Percentiles rank a stretch among this genome's conserved stretches.
Conservation (phyloP, 2,888 invertebrate species). For the Drosophila tripunctata region DNA sequence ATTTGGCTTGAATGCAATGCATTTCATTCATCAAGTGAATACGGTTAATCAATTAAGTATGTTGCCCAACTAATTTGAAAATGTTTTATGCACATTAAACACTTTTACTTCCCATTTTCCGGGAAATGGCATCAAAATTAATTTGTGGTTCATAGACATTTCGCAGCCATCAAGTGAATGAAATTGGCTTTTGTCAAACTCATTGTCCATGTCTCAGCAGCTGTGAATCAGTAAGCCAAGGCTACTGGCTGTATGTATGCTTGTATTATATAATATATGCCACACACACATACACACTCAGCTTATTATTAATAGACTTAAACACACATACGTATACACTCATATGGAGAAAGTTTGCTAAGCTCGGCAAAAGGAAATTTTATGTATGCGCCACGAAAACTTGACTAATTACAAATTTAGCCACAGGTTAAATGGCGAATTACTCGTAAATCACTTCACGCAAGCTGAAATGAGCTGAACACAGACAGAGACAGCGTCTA, state of each 20-base stretch:
- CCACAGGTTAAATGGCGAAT: constrained; percentile 76
- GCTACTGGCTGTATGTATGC: constrained; percentile 12
- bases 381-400: constrained; percentile 62
- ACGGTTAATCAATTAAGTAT: constrained; percentile 1
- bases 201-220: constrained; percentile 7
- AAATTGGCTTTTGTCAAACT: constrained; percentile 62
- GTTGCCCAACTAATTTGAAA: constrained; percentile 22
- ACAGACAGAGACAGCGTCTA: constrained; percentile 1
- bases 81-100: constrained; percentile 25
- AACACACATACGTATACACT: constrained; percentile 9
- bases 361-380: constrained; percentile 47
- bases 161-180: constrained; percentile 52
- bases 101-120: not conserved
- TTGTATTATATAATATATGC: constrained; percentile 32
- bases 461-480: constrained; percentile 57
- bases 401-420: constrained; percentile 77
- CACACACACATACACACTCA: constrained; percentile 8
- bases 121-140: constrained; percentile 35
- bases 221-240: constrained; percentile 47
- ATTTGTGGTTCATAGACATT: constrained; percentile 55
- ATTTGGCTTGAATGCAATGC: not conserved
- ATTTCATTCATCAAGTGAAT: not conserved
- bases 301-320: constrained; percentile 62
- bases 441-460: constrained; percentile 74
- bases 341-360: constrained; percentile 22